A percentile compares a stretch with the other conserved stretches of the same genome.
Evolutionary conservation across 2,888 invertebrate genomes (phyloP).

Genomic region (Magallana nippona): DNA sequence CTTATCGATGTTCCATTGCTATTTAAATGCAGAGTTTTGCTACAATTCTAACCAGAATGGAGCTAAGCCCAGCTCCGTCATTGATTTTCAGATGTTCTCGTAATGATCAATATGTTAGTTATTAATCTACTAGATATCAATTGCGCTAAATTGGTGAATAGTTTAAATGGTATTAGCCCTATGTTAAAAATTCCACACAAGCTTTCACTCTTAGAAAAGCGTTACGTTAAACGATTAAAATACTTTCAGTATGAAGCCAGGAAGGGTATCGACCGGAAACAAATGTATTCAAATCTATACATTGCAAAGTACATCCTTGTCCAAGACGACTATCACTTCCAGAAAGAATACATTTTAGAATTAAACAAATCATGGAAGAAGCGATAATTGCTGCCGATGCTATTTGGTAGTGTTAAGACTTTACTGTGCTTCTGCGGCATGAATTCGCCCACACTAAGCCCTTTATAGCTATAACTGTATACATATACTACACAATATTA

Average conservation of each 20-base stretch:
- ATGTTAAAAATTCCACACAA: neutral
- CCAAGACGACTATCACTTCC: neutral
- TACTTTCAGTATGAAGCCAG: no score
- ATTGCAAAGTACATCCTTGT: neutral
- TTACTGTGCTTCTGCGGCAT: no score
- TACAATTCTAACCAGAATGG: constrained; percentile 22
- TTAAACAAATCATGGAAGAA: neutral
- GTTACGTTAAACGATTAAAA: no score
- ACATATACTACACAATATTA: no score
- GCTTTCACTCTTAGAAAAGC: neutral
- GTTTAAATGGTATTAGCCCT: neutral
- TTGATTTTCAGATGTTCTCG: neutral
- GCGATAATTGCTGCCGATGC: no score
- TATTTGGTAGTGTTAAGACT: no score
- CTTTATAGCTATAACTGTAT: no score
- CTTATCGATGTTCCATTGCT: constrained; percentile 31
- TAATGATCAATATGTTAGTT: constrained; percentile 20
- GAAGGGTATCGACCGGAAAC: no score
- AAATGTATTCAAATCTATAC: constrained; percentile 6
- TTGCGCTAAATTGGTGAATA: neutral
- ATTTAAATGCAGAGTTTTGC: constrained; percentile 33
- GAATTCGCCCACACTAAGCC: no score
- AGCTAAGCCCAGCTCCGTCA: constrained; percentile 19
- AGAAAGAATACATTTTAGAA: neutral
- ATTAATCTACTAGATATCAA: constrained; percentile 29